phyloP scores from a whole-genome alignment of 2,113 vertebrate genomes.

The Monarcha castaneiventris region DNA sequence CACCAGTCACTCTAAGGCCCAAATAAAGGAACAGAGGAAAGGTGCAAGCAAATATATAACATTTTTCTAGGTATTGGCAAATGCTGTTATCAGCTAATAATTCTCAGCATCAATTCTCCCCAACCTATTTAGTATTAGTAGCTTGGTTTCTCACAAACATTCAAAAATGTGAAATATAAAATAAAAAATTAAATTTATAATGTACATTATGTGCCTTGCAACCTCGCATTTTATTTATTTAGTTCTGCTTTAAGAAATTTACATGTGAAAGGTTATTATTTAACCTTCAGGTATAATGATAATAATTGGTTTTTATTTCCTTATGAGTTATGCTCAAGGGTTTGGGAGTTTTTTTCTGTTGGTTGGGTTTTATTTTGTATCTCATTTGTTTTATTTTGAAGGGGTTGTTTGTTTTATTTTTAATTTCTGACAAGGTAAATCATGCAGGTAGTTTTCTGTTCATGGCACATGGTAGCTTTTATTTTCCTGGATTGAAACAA shows the following conservation, averaged over 20 bases:
- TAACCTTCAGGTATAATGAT: background rate
- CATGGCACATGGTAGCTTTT: background rate
- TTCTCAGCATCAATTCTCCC: background rate
- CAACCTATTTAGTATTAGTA: background rate
- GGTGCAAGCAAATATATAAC: background rate
- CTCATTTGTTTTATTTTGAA: background rate
- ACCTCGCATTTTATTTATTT: background rate
- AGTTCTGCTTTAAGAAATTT: background rate
- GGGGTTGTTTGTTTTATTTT: background rate
- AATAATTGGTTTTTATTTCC: background rate
- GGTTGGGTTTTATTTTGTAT: background rate
- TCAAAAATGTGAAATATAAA: background rate
- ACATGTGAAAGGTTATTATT: background rate
- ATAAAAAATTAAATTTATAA: background rate
- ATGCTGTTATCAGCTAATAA: background rate
- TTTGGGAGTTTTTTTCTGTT: rapidly evolving
- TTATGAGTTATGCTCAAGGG: background rate
- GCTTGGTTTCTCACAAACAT: background rate
- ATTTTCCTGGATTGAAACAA: background rate
- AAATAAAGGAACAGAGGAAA: background rate
- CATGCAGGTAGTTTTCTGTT: background rate
- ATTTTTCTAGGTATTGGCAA: background rate
- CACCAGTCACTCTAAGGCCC: background rate
- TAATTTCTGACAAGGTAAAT: background rate
- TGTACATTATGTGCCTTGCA: background rate